Evolutionary conservation across 1,140 invertebrate genomes (phyloP), one percentile per base, ranked within the genome.

Genomic region (Nasonia vitripennis): DNA sequence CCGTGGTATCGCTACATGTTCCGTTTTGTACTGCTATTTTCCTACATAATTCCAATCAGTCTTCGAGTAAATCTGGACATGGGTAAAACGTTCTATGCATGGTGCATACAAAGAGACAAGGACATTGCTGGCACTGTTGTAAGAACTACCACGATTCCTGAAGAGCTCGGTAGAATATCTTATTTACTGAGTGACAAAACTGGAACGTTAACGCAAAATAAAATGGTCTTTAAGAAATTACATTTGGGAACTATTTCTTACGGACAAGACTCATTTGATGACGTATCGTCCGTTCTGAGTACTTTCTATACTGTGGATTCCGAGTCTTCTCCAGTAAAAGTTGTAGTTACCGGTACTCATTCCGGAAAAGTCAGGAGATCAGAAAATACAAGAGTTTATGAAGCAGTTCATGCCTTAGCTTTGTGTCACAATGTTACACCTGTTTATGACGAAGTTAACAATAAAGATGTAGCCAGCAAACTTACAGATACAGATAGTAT

Each of bases 391-490:
- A 94, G 98, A 68, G 96, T 99, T 70, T 96, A 96, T 94, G 97
- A 99, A 89, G 98, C 98, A 0, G 98, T 99, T 9, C 96, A 98
- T 88, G 98, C 99, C 0, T 93, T 99, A 17, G 98, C 99, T 0
- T 93, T 99, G 7, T 99, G 99, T 93, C 99, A 99, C 92, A 99
- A 99, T 93, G 99, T 99, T 0, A 99, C 99, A 0, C 99, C 99
- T 0, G 98, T 99, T 7, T 98, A 97, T 91, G 98, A 99, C 89
- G 94, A 94, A 6, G 90, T 90, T 12, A 90, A 27, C 23, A 90
- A 84, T 48, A 82, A 86, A 73, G 81, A 83, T 34, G 41, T 70
- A 37, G 68, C 78, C 37, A 86, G 34, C n/a, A 74, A 81, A 81
- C 70, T 77, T 34, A 75, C 91, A 31, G 92, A 93, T 77, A 88